phyloP scores from a whole-genome alignment of 2,797 vertebrate genomes.

The Euphonia xanthogaster region DNA sequence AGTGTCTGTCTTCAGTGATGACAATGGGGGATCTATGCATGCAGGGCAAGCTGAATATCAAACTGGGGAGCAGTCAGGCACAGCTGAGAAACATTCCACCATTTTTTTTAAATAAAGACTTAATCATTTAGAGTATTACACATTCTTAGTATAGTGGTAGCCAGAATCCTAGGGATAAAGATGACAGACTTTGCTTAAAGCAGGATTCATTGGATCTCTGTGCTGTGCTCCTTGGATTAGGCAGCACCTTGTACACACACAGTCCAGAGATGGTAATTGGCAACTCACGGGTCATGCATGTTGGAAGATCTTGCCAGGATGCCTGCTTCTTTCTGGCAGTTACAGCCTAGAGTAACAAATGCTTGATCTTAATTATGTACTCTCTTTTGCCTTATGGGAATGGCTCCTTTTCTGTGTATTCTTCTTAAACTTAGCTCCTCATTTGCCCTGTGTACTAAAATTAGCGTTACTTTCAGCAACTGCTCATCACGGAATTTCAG shows the following conservation, averaged over 20 bases:
- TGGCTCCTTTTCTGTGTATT: background rate
- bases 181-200: background rate
- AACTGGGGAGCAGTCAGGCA: conserved; percentile 1
- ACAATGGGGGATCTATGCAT: background rate
- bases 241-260: background rate
- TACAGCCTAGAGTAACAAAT: conserved; percentile 26
- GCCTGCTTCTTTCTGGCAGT: conserved; percentile 26
- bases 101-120: background rate
- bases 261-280: background rate
- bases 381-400: conserved; percentile 23
- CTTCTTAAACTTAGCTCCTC: background rate
- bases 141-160: background rate
- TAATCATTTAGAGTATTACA: background rate
- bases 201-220: background rate
- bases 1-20: background rate
- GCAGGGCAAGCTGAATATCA: conserved; percentile 15
- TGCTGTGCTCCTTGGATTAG: background rate
- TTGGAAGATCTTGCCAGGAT: background rate
- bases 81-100: conserved; percentile 1
- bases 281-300: background rate
- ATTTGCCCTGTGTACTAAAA: background rate
- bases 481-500: background rate
- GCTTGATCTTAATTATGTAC: conserved; percentile 27
- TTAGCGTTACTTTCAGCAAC: background rate
- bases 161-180: conserved; percentile 21